Base-by-base conservation (phyloP, 2,888 invertebrate species). In the Stenodema calcarata region DNA sequence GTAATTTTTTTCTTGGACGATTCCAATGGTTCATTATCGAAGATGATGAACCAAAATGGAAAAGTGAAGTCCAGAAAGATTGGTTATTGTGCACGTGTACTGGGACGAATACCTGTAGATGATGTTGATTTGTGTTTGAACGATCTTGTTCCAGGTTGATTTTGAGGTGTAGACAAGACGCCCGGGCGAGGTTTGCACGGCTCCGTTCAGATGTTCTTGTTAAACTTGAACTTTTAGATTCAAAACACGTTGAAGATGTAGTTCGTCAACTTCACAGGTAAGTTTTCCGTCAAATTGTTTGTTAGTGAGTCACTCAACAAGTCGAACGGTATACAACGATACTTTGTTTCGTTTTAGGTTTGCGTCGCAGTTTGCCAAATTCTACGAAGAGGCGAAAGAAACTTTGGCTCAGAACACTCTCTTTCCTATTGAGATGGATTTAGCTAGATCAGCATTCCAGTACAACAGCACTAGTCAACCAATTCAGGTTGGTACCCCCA, bases 201-300 rank as follows among this genome's bases (percentile, higher is more conserved):
- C 92, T 97, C 85, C 94, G 95, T 89, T 96, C 95, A 6, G 99
- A 97, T 91, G 99, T 99, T 0, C 92, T 99, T 81, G 98, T 99
- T 0, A 99, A 99, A 92, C 93, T 99, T 91, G 99, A 99, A 91
- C 92, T 99, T 18, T 92, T 99, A 28, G 99, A 99, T 90, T 98
- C 98, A 90, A 99, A 99, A 91, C 99, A 99, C 91, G 98, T 99
- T 0, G 98, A 98, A 91, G 98, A 99, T 89, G 95, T 99, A 2
- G 97, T 98, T 0, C 95, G 94, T 89, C 97, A 97, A 89, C 91
- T 97, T 9, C 94, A 96, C 88, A 94, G 96, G 82, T 69, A n/a
- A 70, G 42, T 54, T 54, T 14, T 54, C 23, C 12, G 2, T 12
- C 16, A 7, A 16, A 12, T 41, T 75, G n/a, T 75, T 2, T 35